Percentiles rank a stretch among this genome's conserved stretches.
Conservation (phyloP, 2,797 vertebrate genomes). For the Pampus argenteus region DNA sequence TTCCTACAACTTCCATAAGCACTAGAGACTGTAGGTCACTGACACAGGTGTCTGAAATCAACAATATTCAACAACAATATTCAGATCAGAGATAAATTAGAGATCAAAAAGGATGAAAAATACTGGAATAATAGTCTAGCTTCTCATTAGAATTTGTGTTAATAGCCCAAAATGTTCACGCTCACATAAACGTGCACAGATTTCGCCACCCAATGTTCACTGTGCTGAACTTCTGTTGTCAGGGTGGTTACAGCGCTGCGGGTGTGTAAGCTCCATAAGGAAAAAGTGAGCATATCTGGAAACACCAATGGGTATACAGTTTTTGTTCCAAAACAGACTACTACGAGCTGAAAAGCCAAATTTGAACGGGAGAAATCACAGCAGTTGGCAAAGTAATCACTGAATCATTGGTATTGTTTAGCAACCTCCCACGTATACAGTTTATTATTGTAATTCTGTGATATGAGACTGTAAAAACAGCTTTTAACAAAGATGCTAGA, state of each 20-base stretch:
- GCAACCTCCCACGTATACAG: slow-evolving; percentile 31
- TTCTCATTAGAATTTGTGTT: neutral
- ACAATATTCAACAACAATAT: neutral
- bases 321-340: neutral
- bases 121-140: neutral
- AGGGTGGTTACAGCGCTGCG: too few species aligned
- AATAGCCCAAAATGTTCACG: accelerated
- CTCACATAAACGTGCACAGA: too few species aligned
- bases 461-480: slow-evolving; percentile 5
- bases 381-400: slow-evolving; percentile 25
- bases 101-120: neutral
- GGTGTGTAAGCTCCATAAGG: too few species aligned
- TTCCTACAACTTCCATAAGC: neutral
- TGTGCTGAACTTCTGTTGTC: too few species aligned
- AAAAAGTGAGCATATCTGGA: neutral
- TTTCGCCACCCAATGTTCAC: too few species aligned
- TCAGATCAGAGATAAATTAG: neutral
- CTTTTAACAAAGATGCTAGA: neutral
- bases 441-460: slow-evolving; percentile 1
- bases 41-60: neutral
- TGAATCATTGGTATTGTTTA: slow-evolving; percentile 28
- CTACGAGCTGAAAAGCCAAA: neutral
- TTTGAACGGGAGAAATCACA: slow-evolving; percentile 34
- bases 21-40: neutral
- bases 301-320: neutral